Evolutionary conservation across 1,140 invertebrate genomes (phyloP).

Genomic region (Lepeophtheirus salmonis): DNA sequence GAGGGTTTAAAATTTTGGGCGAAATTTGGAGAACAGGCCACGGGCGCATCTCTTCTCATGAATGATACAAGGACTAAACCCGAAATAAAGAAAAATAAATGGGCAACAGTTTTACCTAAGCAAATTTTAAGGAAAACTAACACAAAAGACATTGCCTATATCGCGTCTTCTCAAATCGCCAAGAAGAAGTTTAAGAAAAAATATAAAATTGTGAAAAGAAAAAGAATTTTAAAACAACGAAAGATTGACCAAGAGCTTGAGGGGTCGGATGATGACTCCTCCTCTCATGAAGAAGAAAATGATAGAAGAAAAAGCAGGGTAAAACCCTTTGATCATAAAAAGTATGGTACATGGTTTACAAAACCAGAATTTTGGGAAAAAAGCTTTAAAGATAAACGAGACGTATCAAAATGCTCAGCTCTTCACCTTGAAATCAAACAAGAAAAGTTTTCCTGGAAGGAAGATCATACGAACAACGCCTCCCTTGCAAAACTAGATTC

Average conservation of each 20-base stretch:
- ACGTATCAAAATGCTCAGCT: background rate
- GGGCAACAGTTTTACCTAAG: background rate
- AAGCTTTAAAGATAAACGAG: background rate
- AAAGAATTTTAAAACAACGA: background rate
- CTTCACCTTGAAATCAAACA: background rate
- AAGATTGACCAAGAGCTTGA: background rate
- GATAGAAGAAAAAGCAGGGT: too few species aligned
- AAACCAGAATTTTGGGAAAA: background rate
- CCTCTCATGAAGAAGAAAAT: too few species aligned
- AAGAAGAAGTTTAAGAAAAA: background rate
- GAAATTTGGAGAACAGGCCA: background rate
- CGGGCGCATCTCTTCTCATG: background rate
- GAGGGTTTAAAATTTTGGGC: slow-evolving; percentile 14
- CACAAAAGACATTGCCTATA: background rate
- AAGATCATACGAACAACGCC: background rate
- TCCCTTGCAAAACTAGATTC: background rate
- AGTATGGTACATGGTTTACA: background rate
- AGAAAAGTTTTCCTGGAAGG: background rate
- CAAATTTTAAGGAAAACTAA: background rate
- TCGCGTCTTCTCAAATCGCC: background rate
- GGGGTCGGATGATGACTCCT: background rate
- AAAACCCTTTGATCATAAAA: background rate
- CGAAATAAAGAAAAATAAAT: background rate
- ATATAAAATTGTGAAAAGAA: background rate
- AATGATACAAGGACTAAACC: too few species aligned